Base-by-base conservation (phyloP, 2,888 invertebrate species). In the Synanthedon vespiformis region DNA sequence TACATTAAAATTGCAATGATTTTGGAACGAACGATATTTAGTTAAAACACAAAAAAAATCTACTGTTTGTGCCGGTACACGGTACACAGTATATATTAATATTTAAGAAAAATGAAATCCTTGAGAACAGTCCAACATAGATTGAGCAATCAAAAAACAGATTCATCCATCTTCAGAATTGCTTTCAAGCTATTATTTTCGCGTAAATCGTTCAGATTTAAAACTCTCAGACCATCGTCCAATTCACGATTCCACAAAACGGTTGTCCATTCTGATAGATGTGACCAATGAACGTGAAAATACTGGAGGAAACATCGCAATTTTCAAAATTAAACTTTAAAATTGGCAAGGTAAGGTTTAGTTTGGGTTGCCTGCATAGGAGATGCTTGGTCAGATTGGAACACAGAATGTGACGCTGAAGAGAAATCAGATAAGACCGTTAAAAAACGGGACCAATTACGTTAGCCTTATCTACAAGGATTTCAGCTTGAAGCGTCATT, bases 371-470 rank as follows among this genome's bases (percentile, higher is more conserved):
- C 0, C 0, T 3, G 2, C 62, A 72, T 60, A 55, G 4, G 4
- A 57, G 60, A 48, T 60, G 65, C 68, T 67, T 67, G 72, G 74
- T 77, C 72, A 75, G 70, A 68, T 66, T 62, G 64, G 51, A 57
- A 56, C 54, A 51, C 52, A 55, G 54, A 60, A 57, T 57, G 70
- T 68, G 65, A 67, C 62, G 67, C 61, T 70, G 66, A 67, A 69
- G 72, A 73, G 74, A 73, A 75, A 82, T 85, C 83, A 71, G 86
- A 87, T 85, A 81, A 71, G 72, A 66, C 63, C 62, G 77, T 77
- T 85, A 85, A 87, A 87, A 87, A 87, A 81, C 84, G 80, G 65
- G 63, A 62, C 77, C 84, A 86, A 86, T 85, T 84, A 80, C 73
- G 67, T 64, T 61, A 69, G 66, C 75, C 80, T 85, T 84, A 83